Conservation (phyloP, 2,797 vertebrate species). For the Anolis apletophallus region DNA sequence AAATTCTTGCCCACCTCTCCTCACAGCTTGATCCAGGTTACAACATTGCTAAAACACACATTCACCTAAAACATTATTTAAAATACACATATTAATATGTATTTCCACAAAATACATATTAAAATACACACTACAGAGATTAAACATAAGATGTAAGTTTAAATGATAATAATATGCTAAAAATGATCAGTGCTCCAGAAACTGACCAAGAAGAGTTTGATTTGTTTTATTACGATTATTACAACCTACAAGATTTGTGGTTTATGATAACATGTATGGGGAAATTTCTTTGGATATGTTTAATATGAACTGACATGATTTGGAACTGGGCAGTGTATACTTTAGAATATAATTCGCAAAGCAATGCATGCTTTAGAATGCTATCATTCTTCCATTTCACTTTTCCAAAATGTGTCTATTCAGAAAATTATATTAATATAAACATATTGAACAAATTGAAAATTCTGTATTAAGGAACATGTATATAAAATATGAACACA, state of each 20-base stretch:
- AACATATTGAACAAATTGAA: background rate
- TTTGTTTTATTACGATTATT: background rate
- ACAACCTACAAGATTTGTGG: background rate
- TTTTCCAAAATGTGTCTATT: background rate
- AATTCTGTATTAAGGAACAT: background rate
- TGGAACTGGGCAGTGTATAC: background rate
- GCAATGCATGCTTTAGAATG: background rate
- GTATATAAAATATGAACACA: background rate
- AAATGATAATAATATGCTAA: too few relatives aligned
- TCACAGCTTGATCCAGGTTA: too few relatives aligned
- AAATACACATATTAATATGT: too few relatives aligned
- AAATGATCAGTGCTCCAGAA: too few relatives aligned
- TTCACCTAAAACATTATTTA: too few relatives aligned
- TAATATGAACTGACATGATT: background rate
- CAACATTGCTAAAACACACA: too few relatives aligned
- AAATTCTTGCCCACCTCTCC: too few relatives aligned
- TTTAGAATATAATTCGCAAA: background rate
- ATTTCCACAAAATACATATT: too few relatives aligned
- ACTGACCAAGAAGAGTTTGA: too few relatives aligned
- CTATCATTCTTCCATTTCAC: background rate
- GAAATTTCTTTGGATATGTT: background rate
- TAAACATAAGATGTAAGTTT: too few relatives aligned
- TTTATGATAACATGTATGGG: background rate
- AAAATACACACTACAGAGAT: too few relatives aligned
- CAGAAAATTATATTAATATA: too few relatives aligned